Percentiles rank a stretch among this genome's conserved stretches.
These are phyloP conservation scores for Nothura maculosa DNA, from an alignment of 2,797 vertebrate species.

Conservation along the genomic window DNA sequence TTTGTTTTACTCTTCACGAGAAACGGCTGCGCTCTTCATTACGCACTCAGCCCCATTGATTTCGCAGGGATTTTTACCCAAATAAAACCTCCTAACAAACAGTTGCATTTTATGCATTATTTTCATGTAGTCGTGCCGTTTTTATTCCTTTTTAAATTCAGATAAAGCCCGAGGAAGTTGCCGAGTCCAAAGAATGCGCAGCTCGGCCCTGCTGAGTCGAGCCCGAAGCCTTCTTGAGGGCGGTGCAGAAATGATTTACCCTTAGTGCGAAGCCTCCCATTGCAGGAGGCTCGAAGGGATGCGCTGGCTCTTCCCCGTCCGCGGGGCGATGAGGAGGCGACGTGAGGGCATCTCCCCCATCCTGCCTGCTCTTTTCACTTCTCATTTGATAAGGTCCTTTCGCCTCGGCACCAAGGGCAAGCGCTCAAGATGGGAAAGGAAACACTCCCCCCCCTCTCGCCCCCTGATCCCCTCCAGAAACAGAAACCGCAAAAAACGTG, in stretches of 20 bases:
- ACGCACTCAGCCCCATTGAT: background rate
- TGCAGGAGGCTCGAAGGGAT: background rate
- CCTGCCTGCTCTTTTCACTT: background rate
- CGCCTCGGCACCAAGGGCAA: background rate
- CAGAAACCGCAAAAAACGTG: background rate
- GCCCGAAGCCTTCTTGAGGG: background rate
- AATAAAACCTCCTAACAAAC: fast-evolving
- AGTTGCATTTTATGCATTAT: background rate
- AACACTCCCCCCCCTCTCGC: background rate
- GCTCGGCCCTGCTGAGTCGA: background rate
- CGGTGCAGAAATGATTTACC: background rate
- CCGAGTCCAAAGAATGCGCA: background rate
- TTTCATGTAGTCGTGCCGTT: background rate
- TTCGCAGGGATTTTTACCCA: background rate
- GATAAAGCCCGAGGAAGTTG: background rate
- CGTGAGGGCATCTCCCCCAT: background rate
- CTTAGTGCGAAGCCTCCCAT: background rate
- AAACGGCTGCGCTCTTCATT: fast-evolving
- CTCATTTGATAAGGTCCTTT: background rate
- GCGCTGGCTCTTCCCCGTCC: background rate
- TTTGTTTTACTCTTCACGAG: background rate
- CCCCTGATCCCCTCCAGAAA: background rate
- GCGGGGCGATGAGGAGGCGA: background rate
- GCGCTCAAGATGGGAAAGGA: background rate
- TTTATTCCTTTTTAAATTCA: background rate